phyloP scores from a whole-genome alignment of 2,113 vertebrate species.

The Ifrita kowaldi region DNA sequence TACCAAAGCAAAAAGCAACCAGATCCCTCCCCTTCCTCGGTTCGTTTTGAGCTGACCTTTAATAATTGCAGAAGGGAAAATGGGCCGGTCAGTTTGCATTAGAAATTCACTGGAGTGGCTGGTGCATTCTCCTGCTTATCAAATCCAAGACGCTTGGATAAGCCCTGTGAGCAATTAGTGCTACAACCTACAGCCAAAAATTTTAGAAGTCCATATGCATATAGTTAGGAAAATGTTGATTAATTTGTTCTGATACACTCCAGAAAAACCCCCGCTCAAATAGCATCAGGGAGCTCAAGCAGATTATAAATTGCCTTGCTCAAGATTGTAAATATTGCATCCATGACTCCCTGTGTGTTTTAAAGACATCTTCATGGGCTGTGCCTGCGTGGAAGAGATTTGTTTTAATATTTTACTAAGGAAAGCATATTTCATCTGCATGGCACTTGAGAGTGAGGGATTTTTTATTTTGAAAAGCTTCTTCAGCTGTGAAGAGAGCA shows the following conservation, averaged over 20 bases:
- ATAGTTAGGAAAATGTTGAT: constrained; percentile 3
- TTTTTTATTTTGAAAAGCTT: not conserved
- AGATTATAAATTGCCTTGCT: constrained; percentile 16
- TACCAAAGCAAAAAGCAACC: not conserved
- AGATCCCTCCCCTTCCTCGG: not conserved
- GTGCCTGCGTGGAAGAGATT: not conserved
- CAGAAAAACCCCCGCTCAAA: not conserved
- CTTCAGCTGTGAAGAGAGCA: not conserved
- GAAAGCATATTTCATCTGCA: not conserved
- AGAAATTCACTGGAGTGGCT: constrained; percentile 38
- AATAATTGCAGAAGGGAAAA: constrained; percentile 17
- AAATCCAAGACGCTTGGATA: constrained; percentile 27
- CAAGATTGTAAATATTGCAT: constrained; percentile 48
- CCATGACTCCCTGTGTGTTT: not conserved
- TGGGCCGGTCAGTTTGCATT: not conserved
- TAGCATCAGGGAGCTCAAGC: not conserved
- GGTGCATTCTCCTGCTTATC: not conserved
- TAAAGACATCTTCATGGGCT: constrained; percentile 6
- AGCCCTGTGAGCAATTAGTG: constrained; percentile 37
- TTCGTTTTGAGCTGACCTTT: constrained; percentile 3
- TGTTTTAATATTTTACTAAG: constrained; percentile 40
- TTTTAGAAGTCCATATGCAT: constrained; percentile 19
- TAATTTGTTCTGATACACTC: constrained; percentile 46
- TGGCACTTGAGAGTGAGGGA: not conserved
- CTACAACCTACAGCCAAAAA: not conserved